Evolutionary conservation across 2,888 invertebrate species (phyloP), one percentile per base, ranked within the genome.

Genomic region (Drosophila mettleri): DNA sequence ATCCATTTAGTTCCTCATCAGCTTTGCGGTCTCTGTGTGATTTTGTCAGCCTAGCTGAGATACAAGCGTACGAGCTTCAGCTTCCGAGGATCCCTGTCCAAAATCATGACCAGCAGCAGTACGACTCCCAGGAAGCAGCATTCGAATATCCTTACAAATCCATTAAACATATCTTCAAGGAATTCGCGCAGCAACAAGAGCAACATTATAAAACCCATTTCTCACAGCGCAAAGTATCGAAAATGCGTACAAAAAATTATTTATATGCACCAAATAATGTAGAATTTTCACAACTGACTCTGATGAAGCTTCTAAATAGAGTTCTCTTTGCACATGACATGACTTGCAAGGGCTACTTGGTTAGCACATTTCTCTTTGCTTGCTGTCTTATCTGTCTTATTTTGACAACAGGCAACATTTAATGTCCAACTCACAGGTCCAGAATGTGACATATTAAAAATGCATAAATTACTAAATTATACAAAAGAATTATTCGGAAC

Each of bases 11-110:
- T 2, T 22, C 2, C n/a, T 0, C 14, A 22, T 0, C 41, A n/a
- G 14, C 14, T 8, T 10, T 18, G 5, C 4, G 1, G 7, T 3
- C 14, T 20, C 22, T 14, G n/a, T 24, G 5, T 12, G 36, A 9
- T 27, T 10, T 2, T n/a, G 20, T 9, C 5, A 22, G n/a, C 16
- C 33, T 24, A 55, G 45, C 33, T 34, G 8, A 55, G 16, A 12
- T 24, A 55, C 3, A 55, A 3, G 24, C 55, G 43, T 2, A 55
- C 7, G 12, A 34, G 14, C 55, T 27, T 55, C 24, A 55, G 24
- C 18, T 18, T 24, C 8, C 18, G 9, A 10, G 9, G 34, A 10
- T 45, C 45, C 2, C 54, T 43, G 7, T 14, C 34, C 45, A 46
- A 4, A 0, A 46, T 8, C 7, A 46, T 6, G 24, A 46, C 34